Conservation (phyloP, 2,113 vertebrate genomes). For the Cololabis saira region DNA sequence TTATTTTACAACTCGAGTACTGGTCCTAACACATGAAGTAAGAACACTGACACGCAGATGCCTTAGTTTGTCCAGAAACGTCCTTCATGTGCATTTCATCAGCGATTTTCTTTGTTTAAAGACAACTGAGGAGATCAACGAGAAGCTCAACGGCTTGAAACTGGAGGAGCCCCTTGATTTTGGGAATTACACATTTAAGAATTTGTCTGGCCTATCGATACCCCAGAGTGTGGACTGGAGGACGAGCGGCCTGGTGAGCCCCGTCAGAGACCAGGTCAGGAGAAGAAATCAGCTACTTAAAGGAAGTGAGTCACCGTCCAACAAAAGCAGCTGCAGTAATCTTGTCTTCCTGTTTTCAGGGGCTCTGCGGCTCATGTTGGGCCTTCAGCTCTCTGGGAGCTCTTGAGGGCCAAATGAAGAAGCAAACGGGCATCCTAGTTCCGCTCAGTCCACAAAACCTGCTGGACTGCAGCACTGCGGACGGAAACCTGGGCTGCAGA, state of each 20-base stretch:
- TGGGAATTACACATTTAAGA: slow-evolving; percentile 18
- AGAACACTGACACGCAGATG: too few relatives aligned
- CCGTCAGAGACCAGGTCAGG: slow-evolving; percentile 85
- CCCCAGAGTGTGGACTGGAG: slow-evolving; percentile 86
- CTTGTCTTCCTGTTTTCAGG: slow-evolving; percentile 62
- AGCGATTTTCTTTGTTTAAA: slow-evolving; percentile 50
- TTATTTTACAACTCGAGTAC: too few relatives aligned
- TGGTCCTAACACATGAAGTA: too few relatives aligned
- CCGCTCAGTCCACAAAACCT: slow-evolving; percentile 89
- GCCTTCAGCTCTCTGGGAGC: slow-evolving; percentile 90
- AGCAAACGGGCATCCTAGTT: slow-evolving; percentile 80
- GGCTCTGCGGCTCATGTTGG: slow-evolving; percentile 88
- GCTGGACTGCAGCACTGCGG: slow-evolving; percentile 85
- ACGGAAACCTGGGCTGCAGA: slow-evolving; percentile 84
- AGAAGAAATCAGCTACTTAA: not conserved
- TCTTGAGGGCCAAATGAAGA: slow-evolving; percentile 87
- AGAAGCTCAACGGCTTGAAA: slow-evolving; percentile 76
- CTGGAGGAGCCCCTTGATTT: slow-evolving; percentile 34
- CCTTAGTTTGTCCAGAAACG: not conserved
- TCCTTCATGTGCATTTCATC: not conserved
- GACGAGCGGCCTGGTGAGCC: slow-evolving; percentile 81
- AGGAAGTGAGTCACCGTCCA: not conserved
- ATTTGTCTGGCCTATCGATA: accelerated
- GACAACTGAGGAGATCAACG: slow-evolving; percentile 84
- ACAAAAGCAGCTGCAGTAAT: not conserved